Evolutionary conservation across 2,888 invertebrate genomes (phyloP), one percentile per base, ranked within the genome.

Genomic region (Crocallis elinguaria): DNA sequence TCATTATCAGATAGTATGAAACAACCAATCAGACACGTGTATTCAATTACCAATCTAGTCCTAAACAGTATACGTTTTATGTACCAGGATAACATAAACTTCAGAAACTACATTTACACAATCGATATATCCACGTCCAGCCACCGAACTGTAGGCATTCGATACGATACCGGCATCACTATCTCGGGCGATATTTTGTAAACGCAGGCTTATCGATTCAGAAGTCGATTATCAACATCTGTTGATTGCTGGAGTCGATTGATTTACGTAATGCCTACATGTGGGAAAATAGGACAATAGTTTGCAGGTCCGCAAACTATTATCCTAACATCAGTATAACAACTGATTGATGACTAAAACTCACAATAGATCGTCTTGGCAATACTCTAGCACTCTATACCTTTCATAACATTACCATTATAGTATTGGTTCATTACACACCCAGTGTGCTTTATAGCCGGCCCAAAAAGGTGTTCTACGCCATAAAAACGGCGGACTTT

Each of bases 101-200:
- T 19, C 13, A 57, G 61, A 62, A 63, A 67, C 68, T 58, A 66
- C 64, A 69, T 64, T 66, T 57, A 64, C 64, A 66, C 66, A 54
- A 51, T 45, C 56, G 57, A 25, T 38, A 74, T 71, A 71, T 74
- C 72, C 65, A 62, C 44, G 74, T 70, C 74, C 35, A 48, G 52
- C 21, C 63, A 66, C 64, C 61, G 64, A 65, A 63, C 67, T 68
- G 65, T 35, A 9, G 62, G 60, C 62, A 69, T 45, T 49, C 1
- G n/a, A 16, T 35, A n/a, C 17, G 23, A 11, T 5, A 69, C 69
- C 65, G 63, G 66, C 49, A 64, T 58, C 64, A 53, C 61, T 72
- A 71, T 73, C 72, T 45, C 53, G 21, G 25, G 16, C 42, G 57
- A 61, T 65, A 71, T 74, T 71, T 57, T 60, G 68, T 66, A 56